These are phyloP conservation scores for Coecobrya sp. DNA, from an alignment of 2,888 invertebrate genomes.

Conservation along the genomic window DNA sequence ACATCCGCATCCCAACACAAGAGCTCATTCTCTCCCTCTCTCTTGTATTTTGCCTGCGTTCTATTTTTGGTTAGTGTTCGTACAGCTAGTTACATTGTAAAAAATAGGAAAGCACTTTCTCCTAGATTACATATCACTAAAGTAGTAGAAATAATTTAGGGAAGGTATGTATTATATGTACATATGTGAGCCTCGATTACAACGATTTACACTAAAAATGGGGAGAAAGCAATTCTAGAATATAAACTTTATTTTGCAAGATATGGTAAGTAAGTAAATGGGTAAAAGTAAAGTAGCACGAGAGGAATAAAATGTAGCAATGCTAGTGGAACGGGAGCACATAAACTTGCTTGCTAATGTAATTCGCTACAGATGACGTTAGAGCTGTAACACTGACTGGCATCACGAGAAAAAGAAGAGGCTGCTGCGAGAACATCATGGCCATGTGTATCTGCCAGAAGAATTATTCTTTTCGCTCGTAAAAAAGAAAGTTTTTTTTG, in stretches of 20 bases:
- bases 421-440: constrained; percentile 58
- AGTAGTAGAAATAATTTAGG: neutral
- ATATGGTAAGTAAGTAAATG: neutral
- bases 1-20: constrained; percentile 19
- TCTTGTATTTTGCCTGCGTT: neutral
- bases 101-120: constrained; percentile 7
- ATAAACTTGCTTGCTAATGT: constrained; percentile 30
- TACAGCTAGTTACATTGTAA: neutral
- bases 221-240: constrained; percentile 23
- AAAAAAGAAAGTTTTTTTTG: constrained; percentile 62
- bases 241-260: neutral
- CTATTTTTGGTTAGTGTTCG: neutral
- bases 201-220: neutral
- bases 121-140: neutral
- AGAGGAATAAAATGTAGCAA: constrained; percentile 1
- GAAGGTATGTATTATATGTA: neutral
- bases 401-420: neutral
- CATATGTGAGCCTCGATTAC: neutral
- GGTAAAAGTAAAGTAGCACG: constrained; percentile 10
- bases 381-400: neutral
- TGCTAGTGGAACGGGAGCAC: neutral
- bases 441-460: constrained; percentile 76
- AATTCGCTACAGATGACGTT: constrained; percentile 21
- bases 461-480: constrained; percentile 68
- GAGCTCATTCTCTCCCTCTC: neutral